Percentiles rank a stretch among this genome's conserved stretches.
phyloP scores from a whole-genome alignment of 2,888 invertebrate genomes.

The Luffia ferchaultella region DNA sequence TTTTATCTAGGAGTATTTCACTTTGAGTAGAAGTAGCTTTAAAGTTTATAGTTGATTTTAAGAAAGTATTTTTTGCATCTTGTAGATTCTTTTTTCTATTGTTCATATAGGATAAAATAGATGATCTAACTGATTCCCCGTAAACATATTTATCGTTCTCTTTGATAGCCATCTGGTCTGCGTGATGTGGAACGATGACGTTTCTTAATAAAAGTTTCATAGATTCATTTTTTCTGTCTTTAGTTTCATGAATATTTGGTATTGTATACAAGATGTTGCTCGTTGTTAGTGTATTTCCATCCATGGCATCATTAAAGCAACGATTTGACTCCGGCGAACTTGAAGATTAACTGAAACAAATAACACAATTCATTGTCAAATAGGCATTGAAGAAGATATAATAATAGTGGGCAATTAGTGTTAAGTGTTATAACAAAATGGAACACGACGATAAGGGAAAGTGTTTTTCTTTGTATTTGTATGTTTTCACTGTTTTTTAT shows the following conservation, averaged over 20 bases:
- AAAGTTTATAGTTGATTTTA: conserved; percentile 39
- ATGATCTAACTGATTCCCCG: conserved; percentile 40
- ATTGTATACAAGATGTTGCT: conserved; percentile 39
- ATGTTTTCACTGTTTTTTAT: conserved; percentile 9
- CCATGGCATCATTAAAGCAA: conserved; percentile 28
- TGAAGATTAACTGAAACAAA: conserved; percentile 6
- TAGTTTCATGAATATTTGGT: conserved; percentile 37
- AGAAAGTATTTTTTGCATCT: conserved; percentile 46
- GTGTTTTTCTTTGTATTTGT: background rate
- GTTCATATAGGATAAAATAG: conserved; percentile 25
- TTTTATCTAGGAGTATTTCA: conserved; percentile 2
- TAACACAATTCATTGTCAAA: conserved; percentile 4
- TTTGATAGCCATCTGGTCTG: conserved; percentile 50
- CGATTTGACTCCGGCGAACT: conserved; percentile 3
- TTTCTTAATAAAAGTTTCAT: conserved; percentile 48
- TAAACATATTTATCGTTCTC: conserved; percentile 47
- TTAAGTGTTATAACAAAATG: too few relatives aligned
- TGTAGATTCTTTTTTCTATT: conserved; percentile 40
- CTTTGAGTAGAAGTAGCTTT: conserved; percentile 8
- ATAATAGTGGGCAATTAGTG: too few relatives aligned
- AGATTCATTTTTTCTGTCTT: conserved; percentile 41
- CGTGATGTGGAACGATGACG: conserved; percentile 39
- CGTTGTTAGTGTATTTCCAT: conserved; percentile 41
- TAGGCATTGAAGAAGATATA: conserved; percentile 4
- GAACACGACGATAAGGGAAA: background rate